A percentile compares a stretch with the other conserved stretches of the same genome.
These are phyloP conservation scores for Zaprionus africanus DNA, from an alignment of 1,140 invertebrate genomes.

Conservation along the genomic window DNA sequence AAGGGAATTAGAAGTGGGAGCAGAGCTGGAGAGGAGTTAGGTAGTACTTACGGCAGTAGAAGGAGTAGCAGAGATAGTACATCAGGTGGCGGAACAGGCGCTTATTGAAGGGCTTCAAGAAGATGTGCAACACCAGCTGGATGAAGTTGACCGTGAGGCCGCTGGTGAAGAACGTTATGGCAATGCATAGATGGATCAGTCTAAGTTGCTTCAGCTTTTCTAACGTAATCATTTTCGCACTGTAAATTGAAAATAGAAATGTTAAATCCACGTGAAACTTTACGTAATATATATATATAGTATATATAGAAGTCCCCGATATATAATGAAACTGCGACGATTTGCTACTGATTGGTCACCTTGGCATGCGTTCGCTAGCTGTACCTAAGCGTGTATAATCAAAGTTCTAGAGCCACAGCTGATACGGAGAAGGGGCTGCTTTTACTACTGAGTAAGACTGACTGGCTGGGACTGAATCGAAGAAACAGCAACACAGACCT, in stretches of 20 bases:
- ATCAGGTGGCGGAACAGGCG: slow-evolving; percentile 94
- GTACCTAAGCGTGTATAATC: slow-evolving; percentile 15
- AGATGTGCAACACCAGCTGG: slow-evolving; percentile 91
- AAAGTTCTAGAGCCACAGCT: slow-evolving; percentile 27
- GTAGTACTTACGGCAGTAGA: slow-evolving; percentile 94
- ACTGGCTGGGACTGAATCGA: not conserved
- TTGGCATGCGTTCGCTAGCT: slow-evolving; percentile 14
- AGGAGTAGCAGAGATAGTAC: slow-evolving; percentile 95
- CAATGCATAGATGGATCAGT: slow-evolving; percentile 91
- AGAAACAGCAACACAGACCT: slow-evolving; percentile 7
- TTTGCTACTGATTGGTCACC: slow-evolving; percentile 7
- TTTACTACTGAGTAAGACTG: not conserved
- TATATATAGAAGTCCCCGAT: not conserved
- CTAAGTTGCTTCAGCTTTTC: slow-evolving; percentile 79
- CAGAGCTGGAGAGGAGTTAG: not conserved
- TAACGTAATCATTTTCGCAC: slow-evolving; percentile 40
- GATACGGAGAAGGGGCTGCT: not conserved
- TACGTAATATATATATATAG: slow-evolving; percentile 15
- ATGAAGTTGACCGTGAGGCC: slow-evolving; percentile 94
- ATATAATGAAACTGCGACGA: not conserved
- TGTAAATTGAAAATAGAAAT: not conserved
- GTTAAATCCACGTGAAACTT: not conserved
- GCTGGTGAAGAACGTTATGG: slow-evolving; percentile 95
- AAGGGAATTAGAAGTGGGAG: not conserved
- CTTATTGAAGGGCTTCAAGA: slow-evolving; percentile 90